phyloP scores from a whole-genome alignment of 1,140 invertebrate genomes.

The Chionoecetes opilio region DNA sequence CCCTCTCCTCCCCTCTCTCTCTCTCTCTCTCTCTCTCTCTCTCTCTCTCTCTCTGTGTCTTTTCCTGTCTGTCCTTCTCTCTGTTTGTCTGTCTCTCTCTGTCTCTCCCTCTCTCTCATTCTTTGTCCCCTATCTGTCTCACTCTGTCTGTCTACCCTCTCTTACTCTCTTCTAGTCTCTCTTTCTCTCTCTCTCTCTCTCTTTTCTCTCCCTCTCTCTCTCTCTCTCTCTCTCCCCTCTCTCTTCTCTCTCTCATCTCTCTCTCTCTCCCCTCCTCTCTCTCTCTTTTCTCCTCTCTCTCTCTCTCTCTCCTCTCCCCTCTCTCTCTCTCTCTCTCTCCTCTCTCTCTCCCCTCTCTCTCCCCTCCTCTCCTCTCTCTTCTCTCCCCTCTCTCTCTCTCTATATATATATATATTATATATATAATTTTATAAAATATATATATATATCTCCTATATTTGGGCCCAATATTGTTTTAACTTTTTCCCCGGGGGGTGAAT shows the following conservation, averaged over 20 bases:
- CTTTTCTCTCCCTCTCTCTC: slow-evolving; percentile 14
- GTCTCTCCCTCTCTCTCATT: neutral
- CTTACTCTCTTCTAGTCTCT: neutral
- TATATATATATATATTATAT: no score
- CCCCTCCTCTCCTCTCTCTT: neutral
- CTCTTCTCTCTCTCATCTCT: neutral
- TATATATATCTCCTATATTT: no score
- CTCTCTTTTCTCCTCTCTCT: neutral
- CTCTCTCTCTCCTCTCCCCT: neutral
- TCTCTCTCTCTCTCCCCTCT: neutral
- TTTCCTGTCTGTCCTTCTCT: neutral
- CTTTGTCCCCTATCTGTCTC: neutral
- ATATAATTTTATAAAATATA: no score
- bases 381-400: neutral
- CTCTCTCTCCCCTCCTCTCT: neutral
- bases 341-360: neutral
- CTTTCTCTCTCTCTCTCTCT: neutral
- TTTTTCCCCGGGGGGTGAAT: no score
- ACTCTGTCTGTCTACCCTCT: neutral
- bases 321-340: neutral
- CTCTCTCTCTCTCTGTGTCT: neutral
- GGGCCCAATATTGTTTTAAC: no score
- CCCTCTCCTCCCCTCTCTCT: neutral
- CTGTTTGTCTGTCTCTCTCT: neutral
- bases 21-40: neutral